phyloP scores from a whole-genome alignment of 53 echinoderm and acorn worm species.

The Apostichopus leukothele region DNA sequence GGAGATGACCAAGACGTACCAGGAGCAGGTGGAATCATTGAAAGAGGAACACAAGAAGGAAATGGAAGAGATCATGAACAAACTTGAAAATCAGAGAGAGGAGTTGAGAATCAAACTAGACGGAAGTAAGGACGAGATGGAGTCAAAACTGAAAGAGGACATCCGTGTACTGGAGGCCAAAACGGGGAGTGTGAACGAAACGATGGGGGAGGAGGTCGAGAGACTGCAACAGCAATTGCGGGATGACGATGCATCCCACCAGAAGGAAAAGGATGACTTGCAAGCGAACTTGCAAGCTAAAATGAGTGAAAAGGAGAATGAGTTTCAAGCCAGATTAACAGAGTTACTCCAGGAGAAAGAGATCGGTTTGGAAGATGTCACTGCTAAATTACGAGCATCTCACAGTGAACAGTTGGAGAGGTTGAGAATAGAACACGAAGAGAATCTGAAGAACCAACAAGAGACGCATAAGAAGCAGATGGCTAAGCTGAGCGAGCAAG shows the following conservation, averaged over 20 bases:
- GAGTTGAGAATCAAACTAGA: slow-evolving; percentile 44
- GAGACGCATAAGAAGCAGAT: slow-evolving; percentile 73
- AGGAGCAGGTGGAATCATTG: slow-evolving; percentile 20
- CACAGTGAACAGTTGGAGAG: slow-evolving; percentile 80
- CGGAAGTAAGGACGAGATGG: slow-evolving; percentile 48
- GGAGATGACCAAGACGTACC: slow-evolving; percentile 11
- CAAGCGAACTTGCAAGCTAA: slow-evolving; percentile 57
- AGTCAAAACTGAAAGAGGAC: slow-evolving; percentile 45
- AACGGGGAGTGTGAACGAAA: slow-evolving; percentile 49
- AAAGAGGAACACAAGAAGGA: slow-evolving; percentile 47
- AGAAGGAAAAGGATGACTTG: slow-evolving; percentile 56
- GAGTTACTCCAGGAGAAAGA: slow-evolving; percentile 85
- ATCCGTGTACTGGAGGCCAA: slow-evolving; percentile 46
- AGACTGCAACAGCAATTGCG: slow-evolving; percentile 55
- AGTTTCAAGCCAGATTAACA: slow-evolving; percentile 79
- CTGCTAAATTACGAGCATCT: slow-evolving; percentile 71
- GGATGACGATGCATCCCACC: slow-evolving; percentile 56
- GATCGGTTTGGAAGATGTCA: slow-evolving; percentile 79
- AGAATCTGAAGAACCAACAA: slow-evolving; percentile 61
- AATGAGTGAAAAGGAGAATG: slow-evolving; percentile 72
- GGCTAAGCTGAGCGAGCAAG: slow-evolving; percentile 87
- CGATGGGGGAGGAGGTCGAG: slow-evolving; percentile 45
- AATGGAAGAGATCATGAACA: slow-evolving; percentile 15
- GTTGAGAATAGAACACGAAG: slow-evolving; percentile 66
- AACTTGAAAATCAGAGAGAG: slow-evolving; percentile 22